Conservation (phyloP, 35 echinoderm and acorn worm species). For the Acanthaster planci region DNA sequence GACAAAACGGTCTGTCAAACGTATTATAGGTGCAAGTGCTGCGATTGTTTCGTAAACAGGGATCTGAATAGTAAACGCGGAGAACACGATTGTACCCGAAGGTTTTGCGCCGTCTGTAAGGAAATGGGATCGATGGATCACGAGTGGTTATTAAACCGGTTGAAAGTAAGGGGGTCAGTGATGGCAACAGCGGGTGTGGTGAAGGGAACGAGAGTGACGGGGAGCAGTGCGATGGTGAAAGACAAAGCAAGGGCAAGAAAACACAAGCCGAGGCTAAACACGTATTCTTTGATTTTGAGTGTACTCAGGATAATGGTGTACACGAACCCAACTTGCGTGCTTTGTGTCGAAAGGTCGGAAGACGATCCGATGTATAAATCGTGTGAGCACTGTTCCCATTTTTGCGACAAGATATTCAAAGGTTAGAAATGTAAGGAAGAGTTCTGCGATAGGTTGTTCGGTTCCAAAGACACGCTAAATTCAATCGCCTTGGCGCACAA, state of each 20-base stretch:
- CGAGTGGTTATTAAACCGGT: conserved; percentile 40
- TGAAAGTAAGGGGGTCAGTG: neutral
- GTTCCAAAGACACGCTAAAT: neutral
- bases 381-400: conserved; percentile 38
- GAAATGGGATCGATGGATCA: neutral
- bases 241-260: neutral
- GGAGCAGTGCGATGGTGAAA: neutral
- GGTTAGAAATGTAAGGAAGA: conserved; percentile 34
- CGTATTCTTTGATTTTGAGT: conserved; percentile 83
- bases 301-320: conserved; percentile 45
- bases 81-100: conserved; percentile 27
- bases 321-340: conserved; percentile 62
- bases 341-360: conserved; percentile 1
- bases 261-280: neutral
- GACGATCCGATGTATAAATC: neutral
- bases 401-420: conserved; percentile 44
- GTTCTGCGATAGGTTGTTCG: conserved; percentile 66
- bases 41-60: conserved; percentile 24
- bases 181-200: neutral
- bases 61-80: neutral
- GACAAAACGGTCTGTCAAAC: conserved; percentile 13
- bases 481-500: conserved; percentile 75
- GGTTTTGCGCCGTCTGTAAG: conserved; percentile 29
- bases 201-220: neutral
- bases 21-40: conserved; percentile 33